Evolutionary conservation across 1,140 invertebrate genomes (phyloP), one percentile per base, ranked within the genome.

Genomic region (Nebria ingens): DNA sequence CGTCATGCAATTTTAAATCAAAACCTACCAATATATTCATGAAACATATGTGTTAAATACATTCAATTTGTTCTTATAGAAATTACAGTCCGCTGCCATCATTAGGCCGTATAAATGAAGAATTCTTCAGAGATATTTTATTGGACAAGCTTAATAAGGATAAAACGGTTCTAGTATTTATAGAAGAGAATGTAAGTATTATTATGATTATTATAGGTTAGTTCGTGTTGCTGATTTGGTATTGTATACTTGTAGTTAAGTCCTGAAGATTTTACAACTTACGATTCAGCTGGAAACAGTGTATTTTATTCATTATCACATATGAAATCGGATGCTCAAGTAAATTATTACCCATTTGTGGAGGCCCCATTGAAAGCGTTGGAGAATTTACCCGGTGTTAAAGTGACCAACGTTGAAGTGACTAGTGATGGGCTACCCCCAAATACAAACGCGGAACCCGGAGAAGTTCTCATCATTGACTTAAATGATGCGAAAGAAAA

Each of bases 401-500:
- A 62, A 61, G 54, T 63, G n/a, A 61, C 65, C 0, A 54, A 64
- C 19, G 56, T 59, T 52, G 57, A 59, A 22, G 53, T 68, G 21
- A 55, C 57, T 20, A 56, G 59, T 51, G 57, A 64, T 56, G 55
- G 55, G 25, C 56, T 62, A 59, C 51, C 64, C 45, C 64, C 65
- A 53, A 58, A 67, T 51, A 40, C 51, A 59, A 67, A 60, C 64
- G 62, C 60, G 53, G 61, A 58, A 58, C 40, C 55, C 3, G 66
- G 66, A 29, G 60, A 59, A 1, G 62, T 64, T 2, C 21, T 62
- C 3, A 65, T 76, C 54, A 63, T 77, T 15, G 64, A 66, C 59
- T 66, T 77, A 19, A 66, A 75, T 64, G 70, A 69, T 58, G 67
- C 66, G 42, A 59, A 62, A 22, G 65, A 75, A 51, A 64, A 67